Evolutionary conservation across 2,113 vertebrate genomes (phyloP).

Genomic region (Peromyscus leucopus): DNA sequence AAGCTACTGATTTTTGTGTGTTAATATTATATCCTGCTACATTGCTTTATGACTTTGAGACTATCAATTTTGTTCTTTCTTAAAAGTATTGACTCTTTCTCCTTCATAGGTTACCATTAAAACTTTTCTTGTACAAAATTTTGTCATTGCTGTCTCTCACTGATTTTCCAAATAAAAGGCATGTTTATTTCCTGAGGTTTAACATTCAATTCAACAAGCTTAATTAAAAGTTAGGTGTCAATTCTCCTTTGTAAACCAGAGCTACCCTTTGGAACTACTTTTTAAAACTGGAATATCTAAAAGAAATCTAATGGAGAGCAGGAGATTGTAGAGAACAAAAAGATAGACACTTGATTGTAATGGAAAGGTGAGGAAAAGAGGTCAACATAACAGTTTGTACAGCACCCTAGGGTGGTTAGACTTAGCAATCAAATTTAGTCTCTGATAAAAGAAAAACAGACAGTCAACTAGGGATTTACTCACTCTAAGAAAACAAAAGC

Average conservation of each 20-base stretch:
- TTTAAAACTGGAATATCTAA: background rate
- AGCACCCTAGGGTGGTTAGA: background rate
- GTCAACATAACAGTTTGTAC: background rate
- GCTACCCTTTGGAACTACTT: accelerated
- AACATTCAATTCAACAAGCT: background rate
- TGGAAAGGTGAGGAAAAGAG: background rate
- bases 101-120: background rate
- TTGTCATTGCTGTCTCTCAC: background rate
- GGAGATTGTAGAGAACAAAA: background rate
- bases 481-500: background rate
- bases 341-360: background rate
- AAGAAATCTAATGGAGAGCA: background rate
- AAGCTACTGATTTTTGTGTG: background rate
- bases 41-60: background rate
- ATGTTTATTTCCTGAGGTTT: background rate
- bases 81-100: background rate
- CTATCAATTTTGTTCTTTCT: background rate
- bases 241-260: background rate
- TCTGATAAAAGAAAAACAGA: background rate
- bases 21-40: background rate
- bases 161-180: constrained; percentile 1
- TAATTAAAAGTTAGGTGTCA: background rate
- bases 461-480: background rate
- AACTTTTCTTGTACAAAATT: background rate
- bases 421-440: background rate